phyloP scores from a whole-genome alignment of 2,797 vertebrate genomes.

The Pitangus sulphuratus region DNA sequence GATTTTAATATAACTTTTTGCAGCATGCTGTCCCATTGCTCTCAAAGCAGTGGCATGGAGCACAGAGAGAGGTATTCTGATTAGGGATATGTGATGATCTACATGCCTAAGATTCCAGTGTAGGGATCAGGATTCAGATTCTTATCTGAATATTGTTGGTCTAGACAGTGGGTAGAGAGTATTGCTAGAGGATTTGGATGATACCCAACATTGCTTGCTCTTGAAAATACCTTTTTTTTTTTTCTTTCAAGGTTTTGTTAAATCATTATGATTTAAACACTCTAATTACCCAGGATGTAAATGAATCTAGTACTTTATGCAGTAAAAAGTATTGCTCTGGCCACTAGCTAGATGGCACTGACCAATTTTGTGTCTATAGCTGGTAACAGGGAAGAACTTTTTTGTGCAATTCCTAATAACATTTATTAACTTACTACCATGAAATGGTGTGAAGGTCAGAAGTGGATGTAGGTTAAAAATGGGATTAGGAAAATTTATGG shows the following conservation, averaged over 20 bases:
- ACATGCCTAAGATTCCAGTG: background rate
- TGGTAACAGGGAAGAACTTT: background rate
- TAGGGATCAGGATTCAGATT: background rate
- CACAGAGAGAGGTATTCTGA: background rate
- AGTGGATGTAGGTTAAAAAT: background rate
- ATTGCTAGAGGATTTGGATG: background rate
- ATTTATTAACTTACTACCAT: background rate
- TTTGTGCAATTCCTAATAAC: background rate
- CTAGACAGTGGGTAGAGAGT: slow-evolving; percentile 29
- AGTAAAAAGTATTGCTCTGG: background rate
- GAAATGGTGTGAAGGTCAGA: background rate
- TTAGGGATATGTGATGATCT: background rate
- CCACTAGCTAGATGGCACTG: background rate
- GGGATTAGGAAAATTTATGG: background rate
- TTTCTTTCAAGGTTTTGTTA: background rate
- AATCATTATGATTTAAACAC: background rate
- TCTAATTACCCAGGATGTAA: background rate
- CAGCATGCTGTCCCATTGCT: background rate
- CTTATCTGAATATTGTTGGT: background rate
- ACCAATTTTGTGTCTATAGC: background rate
- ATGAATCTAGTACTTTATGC: background rate
- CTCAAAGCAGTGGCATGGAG: background rate
- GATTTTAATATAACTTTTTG: slow-evolving; percentile 17
- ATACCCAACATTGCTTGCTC: background rate
- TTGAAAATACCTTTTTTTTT: background rate